phyloP scores from a whole-genome alignment of 2,888 invertebrate genomes.

The Lasius fuliginosus region DNA sequence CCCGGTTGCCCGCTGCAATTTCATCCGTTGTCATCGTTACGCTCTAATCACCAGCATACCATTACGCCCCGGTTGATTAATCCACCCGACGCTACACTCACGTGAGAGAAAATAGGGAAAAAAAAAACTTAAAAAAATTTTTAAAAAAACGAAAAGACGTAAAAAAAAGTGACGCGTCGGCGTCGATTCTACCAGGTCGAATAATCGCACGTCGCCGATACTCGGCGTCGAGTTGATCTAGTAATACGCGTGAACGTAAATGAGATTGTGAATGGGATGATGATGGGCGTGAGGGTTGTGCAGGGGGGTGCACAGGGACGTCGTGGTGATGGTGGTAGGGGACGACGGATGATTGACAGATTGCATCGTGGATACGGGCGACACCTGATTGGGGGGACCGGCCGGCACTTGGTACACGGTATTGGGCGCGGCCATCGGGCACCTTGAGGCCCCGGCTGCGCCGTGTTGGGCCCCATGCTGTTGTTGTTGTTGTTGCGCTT shows the following conservation, averaged over 20 bases:
- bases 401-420: slow-evolving; percentile 84
- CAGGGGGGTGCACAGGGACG: slow-evolving; percentile 81
- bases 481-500: slow-evolving; percentile 76
- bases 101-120: slow-evolving; percentile 25
- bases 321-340: slow-evolving; percentile 81
- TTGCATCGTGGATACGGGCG: slow-evolving; percentile 86
- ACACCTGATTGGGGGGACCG: slow-evolving; percentile 85
- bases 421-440: slow-evolving; percentile 80
- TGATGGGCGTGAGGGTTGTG: slow-evolving; percentile 83
- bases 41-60: slow-evolving; percentile 48
- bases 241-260: slow-evolving; percentile 86
- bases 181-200: slow-evolving; percentile 15
- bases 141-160: background rate
- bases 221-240: slow-evolving; percentile 59
- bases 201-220: slow-evolving; percentile 16
- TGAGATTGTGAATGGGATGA: slow-evolving; percentile 84
- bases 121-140: background rate
- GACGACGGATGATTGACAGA: slow-evolving; percentile 85
- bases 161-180: slow-evolving; percentile 30
- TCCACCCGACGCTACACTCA: slow-evolving; percentile 17
- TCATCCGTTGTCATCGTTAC: slow-evolving; percentile 57
- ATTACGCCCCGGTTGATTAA: slow-evolving; percentile 46
- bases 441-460: slow-evolving; percentile 84
- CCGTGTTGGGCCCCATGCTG: slow-evolving; percentile 79
- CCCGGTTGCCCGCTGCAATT: slow-evolving; percentile 46